These are phyloP conservation scores for Cyanoderma ruficeps DNA, from an alignment of 2,113 vertebrate species.

Conservation along the genomic window DNA sequence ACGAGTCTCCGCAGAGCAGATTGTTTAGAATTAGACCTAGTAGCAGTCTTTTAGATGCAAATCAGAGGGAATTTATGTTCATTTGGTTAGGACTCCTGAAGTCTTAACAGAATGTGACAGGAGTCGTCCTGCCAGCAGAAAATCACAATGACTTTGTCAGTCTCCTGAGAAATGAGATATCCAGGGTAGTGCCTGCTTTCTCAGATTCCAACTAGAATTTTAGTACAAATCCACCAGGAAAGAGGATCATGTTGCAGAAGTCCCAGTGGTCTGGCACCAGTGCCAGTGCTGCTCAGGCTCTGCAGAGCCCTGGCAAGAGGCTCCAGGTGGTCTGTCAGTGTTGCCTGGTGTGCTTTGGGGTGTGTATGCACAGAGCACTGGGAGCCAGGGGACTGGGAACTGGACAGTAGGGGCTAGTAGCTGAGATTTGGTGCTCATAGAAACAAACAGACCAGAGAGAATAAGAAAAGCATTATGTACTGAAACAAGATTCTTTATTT, in stretches of 20 bases:
- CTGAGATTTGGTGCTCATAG: background rate
- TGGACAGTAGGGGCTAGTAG: background rate
- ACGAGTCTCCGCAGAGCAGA: background rate
- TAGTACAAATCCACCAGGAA: background rate
- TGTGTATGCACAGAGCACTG: background rate
- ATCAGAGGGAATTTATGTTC: background rate
- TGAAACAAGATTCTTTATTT: constrained; percentile 67
- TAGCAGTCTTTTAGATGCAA: background rate
- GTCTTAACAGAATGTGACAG: background rate
- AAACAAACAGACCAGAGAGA: background rate
- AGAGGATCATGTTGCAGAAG: background rate
- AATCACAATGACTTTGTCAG: background rate
- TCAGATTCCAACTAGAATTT: background rate
- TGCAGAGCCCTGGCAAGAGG: fast-evolving
- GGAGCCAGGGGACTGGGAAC: background rate
- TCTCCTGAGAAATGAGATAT: background rate
- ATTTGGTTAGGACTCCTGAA: background rate
- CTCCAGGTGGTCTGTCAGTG: background rate
- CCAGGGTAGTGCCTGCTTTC: background rate
- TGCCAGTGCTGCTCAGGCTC: background rate
- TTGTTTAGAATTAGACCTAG: background rate
- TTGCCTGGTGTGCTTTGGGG: fast-evolving
- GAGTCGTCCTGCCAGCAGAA: background rate
- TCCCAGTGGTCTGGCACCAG: background rate
- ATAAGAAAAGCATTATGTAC: background rate